Percentiles rank a stretch among this genome's conserved stretches.
These are phyloP conservation scores for Paramormyrops hopkinsi DNA, from an alignment of 2,797 vertebrate genomes.

Conservation along the genomic window DNA sequence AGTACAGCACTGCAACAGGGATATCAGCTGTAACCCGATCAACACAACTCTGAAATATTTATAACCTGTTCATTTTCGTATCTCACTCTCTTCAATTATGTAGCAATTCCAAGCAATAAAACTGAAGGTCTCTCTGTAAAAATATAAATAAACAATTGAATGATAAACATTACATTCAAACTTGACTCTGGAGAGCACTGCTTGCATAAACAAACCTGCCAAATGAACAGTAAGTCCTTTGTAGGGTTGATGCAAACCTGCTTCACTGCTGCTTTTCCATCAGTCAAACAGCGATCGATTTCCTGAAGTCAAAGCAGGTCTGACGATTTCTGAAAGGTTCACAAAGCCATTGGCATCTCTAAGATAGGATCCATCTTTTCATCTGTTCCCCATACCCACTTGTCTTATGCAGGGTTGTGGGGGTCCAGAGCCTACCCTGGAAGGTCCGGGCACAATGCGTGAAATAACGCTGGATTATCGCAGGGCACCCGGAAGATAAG, in stretches of 20 bases:
- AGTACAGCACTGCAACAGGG: not conserved
- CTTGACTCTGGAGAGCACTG: not conserved
- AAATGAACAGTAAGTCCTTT: not conserved
- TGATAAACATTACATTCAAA: not conserved
- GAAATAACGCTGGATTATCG: not conserved
- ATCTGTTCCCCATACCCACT: not conserved
- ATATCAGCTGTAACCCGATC: slow-evolving; percentile 4
- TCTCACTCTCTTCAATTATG: not conserved
- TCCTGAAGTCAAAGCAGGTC: not conserved
- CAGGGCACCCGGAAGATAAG: not conserved
- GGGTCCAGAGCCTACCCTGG: not conserved
- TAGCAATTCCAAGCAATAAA: not conserved
- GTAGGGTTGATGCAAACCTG: not conserved
- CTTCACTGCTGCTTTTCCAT: not conserved
- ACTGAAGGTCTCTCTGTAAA: not conserved
- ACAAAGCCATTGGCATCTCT: not conserved
- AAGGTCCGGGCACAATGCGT: not conserved
- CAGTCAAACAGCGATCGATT: not conserved
- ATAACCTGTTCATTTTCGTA: not conserved
- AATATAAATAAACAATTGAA: not conserved
- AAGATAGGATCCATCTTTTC: not conserved
- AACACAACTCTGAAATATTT: slow-evolving; percentile 15
- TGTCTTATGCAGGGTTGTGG: not conserved
- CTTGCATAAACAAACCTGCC: not conserved
- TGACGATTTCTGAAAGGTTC: not conserved